These are phyloP conservation scores for Epinephelus malabaricus DNA, from an alignment of 2,797 vertebrate species.

Conservation along the genomic window DNA sequence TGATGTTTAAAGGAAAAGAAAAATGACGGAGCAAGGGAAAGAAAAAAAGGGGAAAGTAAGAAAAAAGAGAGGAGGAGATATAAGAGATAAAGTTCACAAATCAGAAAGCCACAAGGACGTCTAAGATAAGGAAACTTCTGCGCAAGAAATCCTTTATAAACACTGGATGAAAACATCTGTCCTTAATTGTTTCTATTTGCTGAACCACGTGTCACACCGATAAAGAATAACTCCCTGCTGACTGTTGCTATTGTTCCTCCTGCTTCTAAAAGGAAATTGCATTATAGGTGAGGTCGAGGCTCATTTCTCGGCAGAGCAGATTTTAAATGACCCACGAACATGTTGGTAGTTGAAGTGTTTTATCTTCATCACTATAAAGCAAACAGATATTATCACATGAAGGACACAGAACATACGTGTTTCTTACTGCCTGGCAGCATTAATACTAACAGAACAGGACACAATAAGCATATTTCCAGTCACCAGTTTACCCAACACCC, in stretches of 20 bases:
- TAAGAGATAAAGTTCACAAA: background rate
- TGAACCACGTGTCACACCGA: background rate
- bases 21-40: background rate
- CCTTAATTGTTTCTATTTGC: conserved; percentile 29
- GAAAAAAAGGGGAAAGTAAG: background rate
- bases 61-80: background rate
- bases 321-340: conserved; percentile 9
- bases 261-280: conserved; percentile 12
- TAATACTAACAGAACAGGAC: background rate
- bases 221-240: conserved; percentile 5
- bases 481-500: background rate
- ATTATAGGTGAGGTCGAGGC: background rate
- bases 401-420: background rate
- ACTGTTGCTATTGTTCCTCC: background rate
- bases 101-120: conserved; percentile 1
- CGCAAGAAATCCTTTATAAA: background rate
- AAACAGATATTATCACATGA: background rate
- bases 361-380: background rate
- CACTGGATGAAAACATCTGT: background rate
- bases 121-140: background rate
- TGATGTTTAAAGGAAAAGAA: background rate
- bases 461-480: background rate
- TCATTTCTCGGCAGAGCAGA: conserved; percentile 22
- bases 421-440: background rate
- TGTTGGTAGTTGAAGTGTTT: background rate